Base-by-base conservation (phyloP, 1,140 invertebrate species). In the Acyrthosiphon pisum region DNA sequence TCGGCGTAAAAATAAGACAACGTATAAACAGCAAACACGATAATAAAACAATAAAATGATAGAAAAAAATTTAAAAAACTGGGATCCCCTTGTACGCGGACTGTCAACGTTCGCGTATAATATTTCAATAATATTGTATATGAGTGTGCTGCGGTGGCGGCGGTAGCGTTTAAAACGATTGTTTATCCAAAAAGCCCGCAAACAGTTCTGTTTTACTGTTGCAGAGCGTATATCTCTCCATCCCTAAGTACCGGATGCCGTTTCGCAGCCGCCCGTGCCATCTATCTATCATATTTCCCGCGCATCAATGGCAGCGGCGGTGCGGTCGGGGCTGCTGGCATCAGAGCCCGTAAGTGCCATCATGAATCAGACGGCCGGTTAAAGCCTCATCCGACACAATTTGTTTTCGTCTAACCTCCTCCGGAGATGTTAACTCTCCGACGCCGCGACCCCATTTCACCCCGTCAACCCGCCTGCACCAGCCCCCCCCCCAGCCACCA, bases 251-350 rank as follows among this genome's bases (percentile, higher is more conserved):
- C 84, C 41, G 84, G 84, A 89, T 35, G 20, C n/a, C 48, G n/a
- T 89, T 89, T 53, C 87, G n/a, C 22, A 50, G 87, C n/a, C 48
- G n/a, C 35, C 48, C 48, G 48, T 53, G 48, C n/a, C n/a, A 35
- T 53, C 87, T 89, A 89, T 89, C 48, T 89, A 89, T 89, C 87
- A 89, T 89, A 89, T 89, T 89, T 89, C n/a, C n/a, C 20, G 35
- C 53, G 46, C 87, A 35, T 89, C 87, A 23, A 88, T 88, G 30
- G 26, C 26, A 6, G 14, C 7, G 18, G 46, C 30, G 14, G 50
- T 35, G 46, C 3, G 53, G 50, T 18, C 23, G 23, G 35, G 35
- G 35, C 6, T 23, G 83, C 44, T 30, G 7, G 30, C 60, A 76
- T 76, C 60, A 76, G 60, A 76, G 60, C 60, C 60, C 88, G 88